These are phyloP conservation scores for Bombus superbus DNA, from an alignment of 1,140 invertebrate species.

Conservation along the genomic window DNA sequence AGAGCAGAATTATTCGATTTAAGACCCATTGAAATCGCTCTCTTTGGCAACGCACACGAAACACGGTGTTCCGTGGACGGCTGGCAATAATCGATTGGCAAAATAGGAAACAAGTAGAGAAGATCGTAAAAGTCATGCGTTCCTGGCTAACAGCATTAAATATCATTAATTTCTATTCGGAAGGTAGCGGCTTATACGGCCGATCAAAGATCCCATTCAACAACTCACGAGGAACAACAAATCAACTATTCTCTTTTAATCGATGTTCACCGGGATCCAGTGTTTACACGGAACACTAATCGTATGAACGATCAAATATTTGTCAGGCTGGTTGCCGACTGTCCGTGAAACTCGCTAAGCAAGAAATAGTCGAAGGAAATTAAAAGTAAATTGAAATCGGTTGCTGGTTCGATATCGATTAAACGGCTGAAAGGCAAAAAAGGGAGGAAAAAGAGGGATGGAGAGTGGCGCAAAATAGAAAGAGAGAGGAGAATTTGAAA, in stretches of 20 bases:
- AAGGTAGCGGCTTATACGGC: neutral
- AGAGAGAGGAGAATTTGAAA: neutral
- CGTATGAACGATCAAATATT: conserved; percentile 59
- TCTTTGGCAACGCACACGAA: neutral
- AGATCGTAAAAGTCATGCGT: conserved; percentile 5
- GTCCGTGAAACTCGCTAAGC: conserved; percentile 12
- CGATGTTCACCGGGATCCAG: neutral
- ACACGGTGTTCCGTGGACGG: neutral
- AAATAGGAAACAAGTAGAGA: neutral
- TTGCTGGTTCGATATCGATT: conserved; percentile 17
- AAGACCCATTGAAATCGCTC: neutral
- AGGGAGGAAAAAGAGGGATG: neutral
- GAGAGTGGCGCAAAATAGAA: neutral
- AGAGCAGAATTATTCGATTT: neutral
- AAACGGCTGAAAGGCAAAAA: neutral
- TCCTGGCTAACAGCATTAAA: neutral
- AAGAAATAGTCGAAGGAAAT: conserved; percentile 50
- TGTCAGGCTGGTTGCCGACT: conserved; percentile 29
- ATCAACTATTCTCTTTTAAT: conserved; percentile 51
- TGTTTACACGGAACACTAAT: conserved; percentile 37
- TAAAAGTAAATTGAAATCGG: conserved; percentile 58
- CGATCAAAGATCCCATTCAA: conserved; percentile 41
- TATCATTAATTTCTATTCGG: conserved; percentile 38
- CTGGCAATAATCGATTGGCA: neutral
- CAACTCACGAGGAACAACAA: neutral